A percentile compares a stretch with the other conserved stretches of the same genome.
Evolutionary conservation across 2,113 vertebrate genomes (phyloP).

Genomic region (Vulpes vulpes): DNA sequence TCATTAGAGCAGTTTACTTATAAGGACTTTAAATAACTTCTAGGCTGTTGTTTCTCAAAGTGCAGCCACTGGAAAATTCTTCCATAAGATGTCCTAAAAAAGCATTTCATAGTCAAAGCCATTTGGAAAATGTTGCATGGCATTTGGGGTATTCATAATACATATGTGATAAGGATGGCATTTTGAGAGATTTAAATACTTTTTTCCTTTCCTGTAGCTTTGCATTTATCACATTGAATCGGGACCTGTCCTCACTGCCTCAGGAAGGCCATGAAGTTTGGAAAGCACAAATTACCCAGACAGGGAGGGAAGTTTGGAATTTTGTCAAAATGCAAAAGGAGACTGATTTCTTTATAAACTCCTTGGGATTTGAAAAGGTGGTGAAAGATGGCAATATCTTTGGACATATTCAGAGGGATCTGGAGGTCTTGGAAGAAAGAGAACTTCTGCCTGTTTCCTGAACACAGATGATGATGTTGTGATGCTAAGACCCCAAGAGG

Average conservation of each 20-base stretch:
- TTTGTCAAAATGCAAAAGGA: not conserved
- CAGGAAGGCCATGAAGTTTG: no score
- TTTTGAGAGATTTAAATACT: not conserved
- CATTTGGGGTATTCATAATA: not conserved
- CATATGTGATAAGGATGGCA: not conserved
- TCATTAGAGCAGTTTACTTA: not conserved
- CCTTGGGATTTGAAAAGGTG: not conserved
- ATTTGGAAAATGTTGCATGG: not conserved
- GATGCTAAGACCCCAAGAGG: not conserved
- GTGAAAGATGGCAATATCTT: not conserved
- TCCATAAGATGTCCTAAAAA: not conserved
- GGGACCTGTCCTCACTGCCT: not conserved
- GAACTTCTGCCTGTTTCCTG: not conserved
- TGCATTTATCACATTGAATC: not conserved
- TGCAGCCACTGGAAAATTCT: not conserved
- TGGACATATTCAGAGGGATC: not conserved
- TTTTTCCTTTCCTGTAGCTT: not conserved
- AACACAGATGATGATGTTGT: not conserved
- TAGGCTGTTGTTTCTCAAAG: not conserved
- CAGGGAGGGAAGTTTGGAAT: not conserved
- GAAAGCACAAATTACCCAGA: not conserved
- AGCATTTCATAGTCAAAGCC: not conserved
- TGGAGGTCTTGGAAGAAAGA: not conserved
- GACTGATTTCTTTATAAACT: not conserved
- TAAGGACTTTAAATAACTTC: not conserved